Base-by-base conservation (phyloP, 2,113 vertebrate genomes). In the Delphinus delphis region DNA sequence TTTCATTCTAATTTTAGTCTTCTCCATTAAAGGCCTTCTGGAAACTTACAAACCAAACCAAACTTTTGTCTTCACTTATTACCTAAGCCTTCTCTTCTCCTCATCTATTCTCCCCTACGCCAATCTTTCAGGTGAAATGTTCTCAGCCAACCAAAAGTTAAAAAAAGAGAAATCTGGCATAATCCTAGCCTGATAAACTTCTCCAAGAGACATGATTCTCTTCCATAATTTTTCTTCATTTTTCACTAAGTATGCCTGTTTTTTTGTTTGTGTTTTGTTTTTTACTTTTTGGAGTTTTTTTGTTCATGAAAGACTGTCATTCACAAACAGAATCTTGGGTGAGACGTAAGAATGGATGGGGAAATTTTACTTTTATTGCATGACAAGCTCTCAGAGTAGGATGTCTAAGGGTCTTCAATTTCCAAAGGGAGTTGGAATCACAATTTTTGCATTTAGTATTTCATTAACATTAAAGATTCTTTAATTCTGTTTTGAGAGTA, bases 121-220 rank as follows among this genome's bases (percentile, higher is more conserved):
- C 36, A 50, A 3, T 36, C 53, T 86, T 93, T 55, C 36, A 70
- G 44, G 14, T 33, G 28, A 88, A 94, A 93, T 12, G 5, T 73
- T 97, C 36, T 87, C 47, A 93, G 55, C 38, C 55, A 80, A 77
- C 5, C n/a, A 91, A 93, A 86, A 94, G 53, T 88, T 63, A 20
- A 25, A 47, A 47, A 41, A 41, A 70, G 63, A 67, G 83, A 79
- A 33, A 79, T 55, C 36, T 79, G 76, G 50, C 53, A 33, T 55
- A 55, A 55, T 55, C 76, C 20, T 79, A 79, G 33, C 76, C 7
- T 62, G 18, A 77, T 67, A 53, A 80, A 73, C 41, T 85, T 95
- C 71, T 80, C 33, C 5, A 76, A 88, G 67, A 88, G 14, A 55
- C 21, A 6, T 1, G 28, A 62, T 85, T 86, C 58, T 60, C 83